Evolutionary conservation across 2,888 invertebrate species (phyloP), one percentile per base, ranked within the genome.

Genomic region (Dorcus parallelipipedus): DNA sequence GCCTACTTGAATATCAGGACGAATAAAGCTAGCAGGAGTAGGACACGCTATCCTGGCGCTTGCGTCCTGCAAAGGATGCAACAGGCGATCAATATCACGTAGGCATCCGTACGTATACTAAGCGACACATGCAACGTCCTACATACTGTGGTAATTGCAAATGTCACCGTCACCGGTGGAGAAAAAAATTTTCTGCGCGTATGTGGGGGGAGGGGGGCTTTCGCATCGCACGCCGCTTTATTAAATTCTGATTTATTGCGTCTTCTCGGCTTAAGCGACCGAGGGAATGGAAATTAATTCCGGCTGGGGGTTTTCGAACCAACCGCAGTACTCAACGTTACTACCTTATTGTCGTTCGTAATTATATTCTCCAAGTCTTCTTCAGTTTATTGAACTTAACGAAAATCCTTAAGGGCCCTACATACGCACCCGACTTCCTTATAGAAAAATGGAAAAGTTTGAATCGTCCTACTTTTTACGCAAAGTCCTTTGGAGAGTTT

Each of bases 41-140:
- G 62, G 62, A 60, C 60, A 60, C 45, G 56, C 47, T 53, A 23
- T 20, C 3, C 26, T 23, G 47, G 52, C 47, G 61, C 62, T 2
- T 60, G 65, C 63, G 63, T 59, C 2, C 51, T 50, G 10, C 1
- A 7, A 10, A 40, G 55, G 59, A 66, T 66, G 69, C 69, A 76
- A 76, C 76, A 76, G 76, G 76, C 75, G 73, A 75, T 75, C 75
- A 73, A 75, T 75, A 75, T 69, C 67, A 56, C 42, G 59, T 38
- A 17, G n/a, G 20, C 38, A 38, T 43, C 9, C 39, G 41, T 33
- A 33, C 40, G 52, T 50, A 53, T 45, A 42, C 45, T 38, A 33
- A 45, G 45, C 42, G 17, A 40, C 42, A 43, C 53, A 10, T 45
- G 45, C 45, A 45, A 45, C 20, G 45, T 45, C 45, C 45, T 23